Percentiles rank a stretch among this genome's conserved stretches.
phyloP scores from a whole-genome alignment of 2,797 vertebrate genomes.

The Lepus oiostolus region DNA sequence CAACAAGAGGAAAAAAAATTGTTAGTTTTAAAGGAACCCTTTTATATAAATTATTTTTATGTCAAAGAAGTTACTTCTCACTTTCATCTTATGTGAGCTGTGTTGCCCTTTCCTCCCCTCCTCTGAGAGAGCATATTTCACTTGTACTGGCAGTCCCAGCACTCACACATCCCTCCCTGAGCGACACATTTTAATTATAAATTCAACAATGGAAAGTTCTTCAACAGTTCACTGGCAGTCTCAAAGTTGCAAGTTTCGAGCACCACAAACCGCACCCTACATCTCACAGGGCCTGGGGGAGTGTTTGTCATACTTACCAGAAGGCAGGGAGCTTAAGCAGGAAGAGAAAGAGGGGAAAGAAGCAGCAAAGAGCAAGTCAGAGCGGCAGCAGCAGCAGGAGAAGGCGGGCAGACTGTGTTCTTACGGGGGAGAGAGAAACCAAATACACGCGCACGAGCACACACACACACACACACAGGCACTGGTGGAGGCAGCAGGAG shows the following conservation, averaged over 20 bases:
- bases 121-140: constrained; percentile 58
- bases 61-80: constrained; percentile 57
- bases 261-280: constrained; percentile 39
- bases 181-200: constrained; percentile 55
- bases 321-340: constrained; percentile 78
- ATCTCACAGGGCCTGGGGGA: constrained; percentile 20
- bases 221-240: constrained; percentile 15
- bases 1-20: background rate
- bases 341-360: constrained; percentile 81
- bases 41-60: constrained; percentile 38
- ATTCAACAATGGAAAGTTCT: constrained; percentile 72
- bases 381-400: constrained; percentile 75
- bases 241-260: constrained; percentile 65
- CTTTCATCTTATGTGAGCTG: constrained; percentile 36
- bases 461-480: constrained; percentile 37
- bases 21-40: constrained; percentile 43
- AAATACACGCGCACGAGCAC: constrained; percentile 44
- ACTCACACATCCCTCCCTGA: constrained; percentile 51
- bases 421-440: constrained; percentile 57
- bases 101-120: background rate
- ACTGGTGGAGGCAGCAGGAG: background rate
- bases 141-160: constrained; percentile 16
- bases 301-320: constrained; percentile 87
- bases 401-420: constrained; percentile 66
- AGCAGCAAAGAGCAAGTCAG: constrained; percentile 78